Evolutionary conservation across 2,888 invertebrate genomes (phyloP).

Genomic region (Chymomyza amoena): DNA sequence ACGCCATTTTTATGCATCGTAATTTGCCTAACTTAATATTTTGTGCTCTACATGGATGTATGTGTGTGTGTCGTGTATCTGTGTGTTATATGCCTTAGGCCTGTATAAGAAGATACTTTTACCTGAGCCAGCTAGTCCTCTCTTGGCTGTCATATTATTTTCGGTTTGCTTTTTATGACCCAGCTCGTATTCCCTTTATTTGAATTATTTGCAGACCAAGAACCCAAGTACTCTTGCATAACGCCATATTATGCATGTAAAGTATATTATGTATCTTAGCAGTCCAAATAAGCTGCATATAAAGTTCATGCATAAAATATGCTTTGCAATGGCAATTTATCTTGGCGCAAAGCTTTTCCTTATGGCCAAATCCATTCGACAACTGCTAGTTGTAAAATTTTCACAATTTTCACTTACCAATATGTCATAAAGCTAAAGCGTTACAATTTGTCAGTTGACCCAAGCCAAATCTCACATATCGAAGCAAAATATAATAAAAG

Average conservation of each 20-base stretch:
- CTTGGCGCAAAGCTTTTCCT: neutral
- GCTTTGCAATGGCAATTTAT: neutral
- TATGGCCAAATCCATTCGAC: neutral
- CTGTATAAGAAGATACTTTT: neutral
- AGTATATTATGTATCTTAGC: neutral
- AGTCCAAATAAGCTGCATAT: neutral
- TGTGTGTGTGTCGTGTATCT: constrained; percentile 22
- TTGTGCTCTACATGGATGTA: constrained; percentile 13
- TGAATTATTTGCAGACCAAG: neutral
- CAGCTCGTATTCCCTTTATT: neutral
- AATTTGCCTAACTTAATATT: constrained; percentile 60
- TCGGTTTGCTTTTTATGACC: neutral
- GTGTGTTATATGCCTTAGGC: constrained; percentile 21
- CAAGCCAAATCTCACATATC: constrained; percentile 55
- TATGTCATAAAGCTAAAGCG: neutral
- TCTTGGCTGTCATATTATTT: neutral
- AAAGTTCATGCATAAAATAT: neutral
- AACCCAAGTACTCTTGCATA: neutral
- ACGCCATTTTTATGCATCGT: constrained; percentile 67
- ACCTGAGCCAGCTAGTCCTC: neutral
- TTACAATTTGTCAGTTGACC: constrained; percentile 15
- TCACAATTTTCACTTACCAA: neutral
- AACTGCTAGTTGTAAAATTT: neutral
- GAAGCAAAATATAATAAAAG: constrained; percentile 31
- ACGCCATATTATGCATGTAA: neutral